Percentiles rank a stretch among this genome's conserved stretches.
Evolutionary conservation across 1,140 invertebrate genomes (phyloP).

Genomic region (Aphaenogaster floridana): DNA sequence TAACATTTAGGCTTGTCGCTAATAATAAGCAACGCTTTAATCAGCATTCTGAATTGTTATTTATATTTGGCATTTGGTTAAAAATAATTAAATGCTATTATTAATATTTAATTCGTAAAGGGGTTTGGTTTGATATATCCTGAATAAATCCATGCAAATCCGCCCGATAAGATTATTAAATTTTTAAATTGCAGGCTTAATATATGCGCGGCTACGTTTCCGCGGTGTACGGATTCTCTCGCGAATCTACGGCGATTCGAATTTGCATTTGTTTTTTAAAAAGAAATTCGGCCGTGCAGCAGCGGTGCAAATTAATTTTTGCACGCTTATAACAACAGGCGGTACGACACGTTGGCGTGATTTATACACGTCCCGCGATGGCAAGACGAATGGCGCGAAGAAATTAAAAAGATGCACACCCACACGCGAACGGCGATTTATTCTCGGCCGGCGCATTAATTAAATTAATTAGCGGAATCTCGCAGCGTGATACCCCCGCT

Average conservation of each 20-base stretch:
- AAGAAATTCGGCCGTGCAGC: slow-evolving; percentile 18
- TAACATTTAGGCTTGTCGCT: neutral
- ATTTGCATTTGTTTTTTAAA: slow-evolving; percentile 59
- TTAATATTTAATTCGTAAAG: neutral
- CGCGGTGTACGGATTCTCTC: slow-evolving; percentile 1
- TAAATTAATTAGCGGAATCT: slow-evolving; percentile 63
- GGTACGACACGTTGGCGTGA: slow-evolving; percentile 58
- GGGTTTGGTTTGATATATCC: neutral
- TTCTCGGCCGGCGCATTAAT: slow-evolving; percentile 55
- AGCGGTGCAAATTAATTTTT: slow-evolving; percentile 60
- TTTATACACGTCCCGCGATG: slow-evolving; percentile 52
- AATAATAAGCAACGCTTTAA: neutral
- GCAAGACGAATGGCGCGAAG: slow-evolving; percentile 65
- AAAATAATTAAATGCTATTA: slow-evolving; percentile 7
- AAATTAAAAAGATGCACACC: slow-evolving; percentile 65
- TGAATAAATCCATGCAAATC: neutral
- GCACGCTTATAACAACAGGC: slow-evolving; percentile 60
- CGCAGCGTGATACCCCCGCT: neutral
- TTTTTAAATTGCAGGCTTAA: slow-evolving; percentile 39
- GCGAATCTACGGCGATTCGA: slow-evolving; percentile 42
- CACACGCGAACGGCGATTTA: slow-evolving; percentile 56
- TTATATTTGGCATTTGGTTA: neutral
- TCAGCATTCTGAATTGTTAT: neutral
- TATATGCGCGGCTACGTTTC: slow-evolving; percentile 22
- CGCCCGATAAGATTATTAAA: slow-evolving; percentile 17